A percentile compares a stretch with the other conserved stretches of the same genome.
These are phyloP conservation scores for Sycobia sp. DNA, from an alignment of 1,140 invertebrate species.

Conservation along the genomic window DNA sequence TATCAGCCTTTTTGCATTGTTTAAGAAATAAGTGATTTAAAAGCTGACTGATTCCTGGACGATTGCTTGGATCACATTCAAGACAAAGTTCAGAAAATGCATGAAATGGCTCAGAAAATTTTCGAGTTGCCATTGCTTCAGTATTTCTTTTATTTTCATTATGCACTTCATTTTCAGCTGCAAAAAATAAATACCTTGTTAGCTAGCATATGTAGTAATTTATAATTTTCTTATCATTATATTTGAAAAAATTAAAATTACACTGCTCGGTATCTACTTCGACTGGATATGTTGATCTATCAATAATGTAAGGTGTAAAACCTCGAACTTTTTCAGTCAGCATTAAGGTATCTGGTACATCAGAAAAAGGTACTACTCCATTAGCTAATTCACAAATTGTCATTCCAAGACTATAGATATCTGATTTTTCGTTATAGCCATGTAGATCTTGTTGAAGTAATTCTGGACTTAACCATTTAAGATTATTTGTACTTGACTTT, in stretches of 20 bases:
- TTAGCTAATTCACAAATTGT: constrained; percentile 88
- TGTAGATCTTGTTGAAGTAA: constrained; percentile 87
- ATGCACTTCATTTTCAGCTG: constrained; percentile 37
- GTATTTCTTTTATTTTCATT: constrained; percentile 38
- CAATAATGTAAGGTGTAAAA: constrained; percentile 75
- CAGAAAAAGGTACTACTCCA: constrained; percentile 83
- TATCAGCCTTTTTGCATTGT: constrained; percentile 58
- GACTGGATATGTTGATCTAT: constrained; percentile 73
- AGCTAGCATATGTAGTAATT: constrained; percentile 3
- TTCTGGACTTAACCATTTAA: constrained; percentile 91
- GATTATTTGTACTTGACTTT: constrained; percentile 68
- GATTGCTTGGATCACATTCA: constrained; percentile 67
- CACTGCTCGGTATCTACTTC: constrained; percentile 60
- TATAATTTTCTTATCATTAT: no score
- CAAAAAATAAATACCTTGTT: constrained; percentile 28
- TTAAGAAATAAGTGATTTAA: constrained; percentile 80
- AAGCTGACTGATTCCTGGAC: constrained; percentile 70
- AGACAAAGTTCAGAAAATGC: constrained; percentile 75
- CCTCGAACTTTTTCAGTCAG: constrained; percentile 87
- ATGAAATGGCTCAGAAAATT: constrained; percentile 77
- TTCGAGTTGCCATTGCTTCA: constrained; percentile 52
- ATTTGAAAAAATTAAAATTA: constrained; percentile 37
- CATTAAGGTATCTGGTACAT: constrained; percentile 84
- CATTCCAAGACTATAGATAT: constrained; percentile 89
- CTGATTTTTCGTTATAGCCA: constrained; percentile 87